A percentile compares a stretch with the other conserved stretches of the same genome.
Conservation (phyloP, 2,113 vertebrate genomes). For the Gadus chalcogrammus region DNA sequence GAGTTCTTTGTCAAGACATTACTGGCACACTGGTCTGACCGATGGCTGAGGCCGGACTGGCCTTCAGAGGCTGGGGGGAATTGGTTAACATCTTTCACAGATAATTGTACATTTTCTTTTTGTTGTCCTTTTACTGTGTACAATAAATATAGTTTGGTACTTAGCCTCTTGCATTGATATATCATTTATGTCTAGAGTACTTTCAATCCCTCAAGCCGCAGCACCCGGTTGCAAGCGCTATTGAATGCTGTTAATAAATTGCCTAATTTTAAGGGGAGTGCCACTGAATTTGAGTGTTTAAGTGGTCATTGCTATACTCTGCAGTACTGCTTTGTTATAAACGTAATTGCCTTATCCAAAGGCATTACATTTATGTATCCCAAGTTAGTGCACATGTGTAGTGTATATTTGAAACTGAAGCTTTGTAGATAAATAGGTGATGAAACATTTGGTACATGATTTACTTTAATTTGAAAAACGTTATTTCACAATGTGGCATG, state of each 20-base stretch:
- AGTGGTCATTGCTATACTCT: not conserved
- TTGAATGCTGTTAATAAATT: not conserved
- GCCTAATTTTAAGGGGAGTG: not conserved
- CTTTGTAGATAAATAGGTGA: too few species aligned
- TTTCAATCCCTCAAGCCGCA: not conserved
- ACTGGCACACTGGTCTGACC: constrained; percentile 20
- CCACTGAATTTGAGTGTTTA: not conserved
- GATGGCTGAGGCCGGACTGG: not conserved
- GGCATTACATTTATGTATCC: too few species aligned
- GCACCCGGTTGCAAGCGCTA: not conserved
- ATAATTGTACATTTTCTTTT: constrained; percentile 48
- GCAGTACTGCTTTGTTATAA: not conserved
- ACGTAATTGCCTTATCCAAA: not conserved
- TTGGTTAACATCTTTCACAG: constrained; percentile 10
- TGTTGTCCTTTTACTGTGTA: constrained; percentile 71
- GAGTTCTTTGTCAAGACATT: constrained; percentile 1
- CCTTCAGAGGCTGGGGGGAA: constrained; percentile 16
- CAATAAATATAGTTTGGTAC: constrained; percentile 80
- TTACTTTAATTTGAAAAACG: not conserved
- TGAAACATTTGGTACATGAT: too few species aligned
- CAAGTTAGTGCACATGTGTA: too few species aligned
- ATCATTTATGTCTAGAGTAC: not conserved
- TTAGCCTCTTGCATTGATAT: constrained; percentile 39
- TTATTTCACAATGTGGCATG: not conserved
- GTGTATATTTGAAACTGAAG: too few species aligned